A percentile compares a stretch with the other conserved stretches of the same genome.
These are phyloP conservation scores for Stratiolaelaps scimitus DNA, from an alignment of 1,140 invertebrate genomes.

Conservation along the genomic window DNA sequence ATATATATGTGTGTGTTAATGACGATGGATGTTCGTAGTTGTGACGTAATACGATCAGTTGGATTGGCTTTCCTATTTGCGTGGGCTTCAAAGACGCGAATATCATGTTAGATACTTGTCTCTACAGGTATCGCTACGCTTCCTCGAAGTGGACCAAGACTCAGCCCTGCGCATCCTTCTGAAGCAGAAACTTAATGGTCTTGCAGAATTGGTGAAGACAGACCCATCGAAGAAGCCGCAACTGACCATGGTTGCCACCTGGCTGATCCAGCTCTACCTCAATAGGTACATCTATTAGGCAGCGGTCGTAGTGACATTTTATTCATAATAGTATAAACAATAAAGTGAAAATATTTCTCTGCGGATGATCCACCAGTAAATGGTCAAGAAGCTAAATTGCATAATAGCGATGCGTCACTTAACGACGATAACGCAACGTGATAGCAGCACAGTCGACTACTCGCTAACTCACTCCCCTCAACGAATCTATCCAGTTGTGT, in stretches of 20 bases:
- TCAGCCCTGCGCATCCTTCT: conserved; percentile 75
- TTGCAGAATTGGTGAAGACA: conserved; percentile 46
- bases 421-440: too few species aligned
- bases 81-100: neutral
- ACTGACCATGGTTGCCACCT: conserved; percentile 78
- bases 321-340: too few species aligned
- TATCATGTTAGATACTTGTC: conserved; percentile 50
- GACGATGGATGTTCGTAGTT: too few species aligned
- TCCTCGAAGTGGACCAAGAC: conserved; percentile 65
- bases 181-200: conserved; percentile 45
- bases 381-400: too few species aligned
- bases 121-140: conserved; percentile 84
- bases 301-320: neutral
- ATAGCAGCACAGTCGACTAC: too few species aligned
- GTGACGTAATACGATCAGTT: neutral
- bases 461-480: too few species aligned
- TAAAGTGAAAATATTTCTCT: too few species aligned
- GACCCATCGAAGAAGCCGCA: conserved; percentile 41
- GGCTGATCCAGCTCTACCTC: conserved; percentile 81
- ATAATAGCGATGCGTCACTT: too few species aligned
- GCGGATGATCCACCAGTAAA: too few species aligned
- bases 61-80: conserved; percentile 24
- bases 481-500: too few species aligned
- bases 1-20: too few species aligned
- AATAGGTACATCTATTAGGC: conserved; percentile 43